Base-by-base conservation (phyloP, 2,113 vertebrate genomes). In the Microcebus jonahi region DNA sequence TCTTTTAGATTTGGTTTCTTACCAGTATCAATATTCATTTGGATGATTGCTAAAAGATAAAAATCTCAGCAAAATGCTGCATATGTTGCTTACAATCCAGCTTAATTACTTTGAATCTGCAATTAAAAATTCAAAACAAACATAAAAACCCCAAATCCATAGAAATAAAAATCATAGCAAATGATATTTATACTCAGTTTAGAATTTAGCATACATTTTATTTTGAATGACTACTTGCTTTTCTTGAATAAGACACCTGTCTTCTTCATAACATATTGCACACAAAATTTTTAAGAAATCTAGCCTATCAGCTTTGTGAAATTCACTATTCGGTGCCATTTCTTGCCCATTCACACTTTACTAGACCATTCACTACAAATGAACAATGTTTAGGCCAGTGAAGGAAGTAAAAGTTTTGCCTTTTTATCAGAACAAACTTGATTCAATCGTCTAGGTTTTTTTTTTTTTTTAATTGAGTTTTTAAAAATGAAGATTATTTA, bases 61-160 rank as follows among this genome's bases (percentile, higher is more conserved):
- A 97, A 94, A 63, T 67, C 42, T 97, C 85, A 96, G 86, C 76
- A 96, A 96, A 97, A 97, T 53, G 39, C 42, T 80, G 61, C 84
- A 45, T 93, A 53, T 65, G 57, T 79, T 70, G 29, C 81, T 97
- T 92, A 95, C 90, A 97, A 97, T 96, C 48, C 67, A 76, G 55
- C 91, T 93, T 97, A 98, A 97, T 97, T 97, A 87, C 80, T 95
- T 90, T 95, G 88, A 95, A 97, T 97, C 80, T 96, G 61, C 39
- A 94, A 96, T 96, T 92, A 76, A 96, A 95, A 92, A 91, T 81
- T 94, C 71, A 94, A 97, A 97, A 94, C 50, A 79, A 90, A 97
- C 90, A 84, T 88, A 73, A 96, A 97, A 96, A 21, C 9, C 5
- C 25, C 20, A 95, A 71, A 94, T 95, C 85, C 48, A 76, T 39